A percentile compares a stretch with the other conserved stretches of the same genome.
These are phyloP conservation scores for Gila orcuttii DNA, from an alignment of 2,113 vertebrate species.

Conservation along the genomic window DNA sequence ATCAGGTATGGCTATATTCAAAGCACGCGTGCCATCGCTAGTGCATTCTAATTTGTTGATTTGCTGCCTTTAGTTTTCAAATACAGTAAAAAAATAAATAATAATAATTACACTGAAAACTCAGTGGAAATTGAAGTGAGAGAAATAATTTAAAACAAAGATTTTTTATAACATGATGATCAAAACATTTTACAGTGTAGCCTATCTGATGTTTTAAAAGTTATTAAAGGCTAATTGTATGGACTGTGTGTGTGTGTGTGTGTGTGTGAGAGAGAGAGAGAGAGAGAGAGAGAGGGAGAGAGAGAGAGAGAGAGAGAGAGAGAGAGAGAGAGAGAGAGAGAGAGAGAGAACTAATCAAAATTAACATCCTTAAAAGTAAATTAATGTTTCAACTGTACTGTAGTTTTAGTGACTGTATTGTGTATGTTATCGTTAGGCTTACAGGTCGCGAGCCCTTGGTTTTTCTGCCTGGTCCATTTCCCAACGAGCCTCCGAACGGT, in stretches of 20 bases:
- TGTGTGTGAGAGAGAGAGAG: neutral
- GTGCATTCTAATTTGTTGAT: neutral
- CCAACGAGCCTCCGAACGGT: slow-evolving; percentile 73
- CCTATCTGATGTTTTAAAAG: neutral
- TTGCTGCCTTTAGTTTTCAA: neutral
- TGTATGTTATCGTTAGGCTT: slow-evolving; percentile 72
- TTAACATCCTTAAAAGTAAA: neutral
- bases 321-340: no score
- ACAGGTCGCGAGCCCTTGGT: slow-evolving; percentile 90
- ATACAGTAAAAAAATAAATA: neutral
- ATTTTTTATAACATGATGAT: neutral
- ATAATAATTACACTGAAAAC: neutral
- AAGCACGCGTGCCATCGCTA: slow-evolving; percentile 9
- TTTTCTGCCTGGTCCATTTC: slow-evolving; percentile 80
- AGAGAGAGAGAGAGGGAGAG: no score
- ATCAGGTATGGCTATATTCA: slow-evolving; percentile 33
- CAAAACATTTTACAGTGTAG: neutral
- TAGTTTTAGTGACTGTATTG: neutral
- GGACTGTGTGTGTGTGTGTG: neutral
- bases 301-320: no score
- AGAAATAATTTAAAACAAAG: neutral
- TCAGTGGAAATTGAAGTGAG: neutral
- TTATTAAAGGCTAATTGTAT: neutral
- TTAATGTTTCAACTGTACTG: neutral
- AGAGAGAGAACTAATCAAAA: neutral